phyloP scores from a whole-genome alignment of 1,140 invertebrate genomes.

The Ceratina australensis region DNA sequence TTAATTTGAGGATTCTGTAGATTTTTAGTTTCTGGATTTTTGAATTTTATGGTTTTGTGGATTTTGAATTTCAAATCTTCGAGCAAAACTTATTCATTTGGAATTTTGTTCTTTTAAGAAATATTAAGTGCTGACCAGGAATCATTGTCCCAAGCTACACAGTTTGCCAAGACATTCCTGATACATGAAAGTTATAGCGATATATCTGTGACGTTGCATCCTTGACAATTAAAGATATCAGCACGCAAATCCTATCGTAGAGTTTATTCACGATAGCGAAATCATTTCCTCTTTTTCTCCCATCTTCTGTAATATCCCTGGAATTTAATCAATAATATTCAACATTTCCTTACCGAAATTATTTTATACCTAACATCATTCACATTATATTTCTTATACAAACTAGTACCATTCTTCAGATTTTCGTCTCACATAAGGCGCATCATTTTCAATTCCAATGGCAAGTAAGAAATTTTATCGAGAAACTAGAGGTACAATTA shows the following conservation, averaged over 20 bases:
- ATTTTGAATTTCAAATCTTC: no score
- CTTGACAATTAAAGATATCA: conserved; percentile 11
- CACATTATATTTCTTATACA: no score
- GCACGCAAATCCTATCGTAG: conserved; percentile 22
- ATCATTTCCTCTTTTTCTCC: background rate
- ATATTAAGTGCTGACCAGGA: no score
- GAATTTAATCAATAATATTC: background rate
- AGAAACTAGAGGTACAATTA: background rate
- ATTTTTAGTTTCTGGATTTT: no score
- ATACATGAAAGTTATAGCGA: background rate
- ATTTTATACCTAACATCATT: background rate
- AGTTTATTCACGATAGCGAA: conserved; percentile 57
- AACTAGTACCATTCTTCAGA: background rate
- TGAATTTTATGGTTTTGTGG: no score
- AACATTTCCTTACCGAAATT: background rate
- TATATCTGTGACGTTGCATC: conserved; percentile 1
- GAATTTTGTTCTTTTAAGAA: no score
- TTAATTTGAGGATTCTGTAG: no score
- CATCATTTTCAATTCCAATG: conserved; percentile 24
- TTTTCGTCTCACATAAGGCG: background rate
- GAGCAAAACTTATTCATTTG: no score
- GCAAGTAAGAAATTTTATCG: conserved; percentile 21
- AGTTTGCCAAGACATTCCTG: no score
- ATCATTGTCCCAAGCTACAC: no score
- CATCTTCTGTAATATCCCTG: no score